phyloP scores from a whole-genome alignment of 2,888 invertebrate species.

The Craniophora ligustri region DNA sequence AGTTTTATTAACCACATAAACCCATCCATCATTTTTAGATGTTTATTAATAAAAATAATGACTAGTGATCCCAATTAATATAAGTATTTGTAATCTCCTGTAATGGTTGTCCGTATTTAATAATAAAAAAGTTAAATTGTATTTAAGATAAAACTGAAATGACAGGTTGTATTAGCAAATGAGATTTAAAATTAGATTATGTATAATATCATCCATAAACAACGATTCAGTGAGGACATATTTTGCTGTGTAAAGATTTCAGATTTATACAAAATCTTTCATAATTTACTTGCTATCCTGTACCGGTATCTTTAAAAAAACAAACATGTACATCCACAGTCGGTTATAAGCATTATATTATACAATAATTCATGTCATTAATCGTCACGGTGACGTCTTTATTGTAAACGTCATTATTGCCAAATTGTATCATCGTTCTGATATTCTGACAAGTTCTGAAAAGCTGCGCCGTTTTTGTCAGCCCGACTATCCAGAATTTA shows the following conservation, averaged over 20 bases:
- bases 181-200: constrained; percentile 44
- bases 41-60: constrained; percentile 17
- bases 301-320: constrained; percentile 14
- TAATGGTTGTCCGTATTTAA: constrained; percentile 34
- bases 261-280: background rate
- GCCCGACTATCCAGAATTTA: constrained; percentile 46
- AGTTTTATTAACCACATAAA: constrained; percentile 14
- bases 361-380: constrained; percentile 10
- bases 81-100: constrained; percentile 26
- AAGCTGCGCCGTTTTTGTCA: constrained; percentile 34
- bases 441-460: constrained; percentile 15
- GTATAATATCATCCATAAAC: constrained; percentile 19
- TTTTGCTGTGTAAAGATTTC: constrained; percentile 21
- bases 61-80: constrained; percentile 6
- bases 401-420: constrained; percentile 31
- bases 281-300: background rate
- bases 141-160: constrained; percentile 22
- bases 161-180: constrained; percentile 45
- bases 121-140: background rate
- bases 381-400: constrained; percentile 25
- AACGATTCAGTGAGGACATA: constrained; percentile 30
- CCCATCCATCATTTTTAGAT: constrained; percentile 19
- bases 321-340: constrained; percentile 19
- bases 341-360: constrained; percentile 40
- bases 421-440: constrained; percentile 42